A percentile compares a stretch with the other conserved stretches of the same genome.
phyloP scores from a whole-genome alignment of 1,140 invertebrate genomes.

The Bemisia tabaci region DNA sequence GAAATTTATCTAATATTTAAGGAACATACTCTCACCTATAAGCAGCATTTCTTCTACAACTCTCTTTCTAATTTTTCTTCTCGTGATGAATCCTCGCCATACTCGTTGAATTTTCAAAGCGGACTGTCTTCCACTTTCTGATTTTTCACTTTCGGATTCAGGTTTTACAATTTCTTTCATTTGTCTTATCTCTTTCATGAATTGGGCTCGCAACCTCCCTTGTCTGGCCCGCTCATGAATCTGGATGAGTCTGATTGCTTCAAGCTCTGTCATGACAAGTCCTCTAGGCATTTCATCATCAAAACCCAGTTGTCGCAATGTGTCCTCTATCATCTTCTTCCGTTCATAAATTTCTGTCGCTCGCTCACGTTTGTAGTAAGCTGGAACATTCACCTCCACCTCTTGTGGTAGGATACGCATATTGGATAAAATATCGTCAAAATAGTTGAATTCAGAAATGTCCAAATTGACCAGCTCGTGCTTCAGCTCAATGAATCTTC shows the following conservation, averaged over 20 bases:
- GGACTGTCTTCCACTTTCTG: conserved; percentile 37
- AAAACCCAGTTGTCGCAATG: conserved; percentile 49
- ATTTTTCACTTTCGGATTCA: conserved; percentile 35
- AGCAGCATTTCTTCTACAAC: conserved; percentile 73
- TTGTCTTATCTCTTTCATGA: conserved; percentile 76
- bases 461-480: conserved; percentile 76
- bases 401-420: conserved; percentile 38
- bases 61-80: conserved; percentile 47
- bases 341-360: conserved; percentile 43
- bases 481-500: conserved; percentile 57
- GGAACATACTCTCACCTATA: too few relatives aligned
- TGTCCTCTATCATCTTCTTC: conserved; percentile 45
- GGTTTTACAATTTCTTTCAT: conserved; percentile 49
- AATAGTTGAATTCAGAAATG: conserved; percentile 71
- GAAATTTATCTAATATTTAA: too few relatives aligned
- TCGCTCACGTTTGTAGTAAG: conserved; percentile 51
- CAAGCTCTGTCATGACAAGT: conserved; percentile 52
- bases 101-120: conserved; percentile 66
- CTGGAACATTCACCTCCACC: conserved; percentile 37
- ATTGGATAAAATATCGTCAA: conserved; percentile 56
- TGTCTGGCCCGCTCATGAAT: conserved; percentile 82
- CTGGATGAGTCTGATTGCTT: conserved; percentile 76
- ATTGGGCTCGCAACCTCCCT: conserved; percentile 58
- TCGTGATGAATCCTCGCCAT: conserved; percentile 63
- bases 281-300: conserved; percentile 40